Evolutionary conservation across 1,140 invertebrate genomes (phyloP).

Genomic region (Pararge aegeria): DNA sequence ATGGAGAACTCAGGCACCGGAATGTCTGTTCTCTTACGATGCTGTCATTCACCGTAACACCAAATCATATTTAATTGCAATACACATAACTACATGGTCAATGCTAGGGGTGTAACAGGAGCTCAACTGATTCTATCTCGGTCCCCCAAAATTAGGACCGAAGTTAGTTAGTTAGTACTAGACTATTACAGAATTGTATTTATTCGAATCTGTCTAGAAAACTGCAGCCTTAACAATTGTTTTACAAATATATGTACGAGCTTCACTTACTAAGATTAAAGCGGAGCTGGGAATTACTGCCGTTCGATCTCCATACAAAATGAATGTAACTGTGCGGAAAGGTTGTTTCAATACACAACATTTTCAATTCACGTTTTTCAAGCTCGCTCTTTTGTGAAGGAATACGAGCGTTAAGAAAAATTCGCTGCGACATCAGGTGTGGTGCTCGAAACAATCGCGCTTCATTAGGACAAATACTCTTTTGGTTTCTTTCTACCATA

Average conservation of each 20-base stretch:
- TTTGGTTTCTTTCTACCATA: constrained; percentile 16
- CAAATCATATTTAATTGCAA: too few relatives aligned
- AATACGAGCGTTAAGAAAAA: constrained; percentile 35
- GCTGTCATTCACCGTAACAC: too few relatives aligned
- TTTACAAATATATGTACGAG: neutral
- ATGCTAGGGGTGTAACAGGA: too few relatives aligned
- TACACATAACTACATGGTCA: too few relatives aligned
- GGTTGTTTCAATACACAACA: constrained; percentile 22
- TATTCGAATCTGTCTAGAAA: too few relatives aligned
- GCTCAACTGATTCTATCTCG: too few relatives aligned
- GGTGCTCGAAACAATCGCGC: constrained; percentile 53
- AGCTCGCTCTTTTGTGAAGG: constrained; percentile 27
- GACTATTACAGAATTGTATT: too few relatives aligned
- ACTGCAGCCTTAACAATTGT: neutral
- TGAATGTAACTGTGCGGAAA: constrained; percentile 1
- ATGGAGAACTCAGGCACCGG: too few relatives aligned
- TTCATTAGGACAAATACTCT: constrained; percentile 56
- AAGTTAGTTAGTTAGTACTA: too few relatives aligned
- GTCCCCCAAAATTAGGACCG: too few relatives aligned
- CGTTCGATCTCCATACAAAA: constrained; percentile 6
- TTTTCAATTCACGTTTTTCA: constrained; percentile 20
- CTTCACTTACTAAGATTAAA: constrained; percentile 8
- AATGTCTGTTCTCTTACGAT: too few relatives aligned
- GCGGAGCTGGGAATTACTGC: neutral
- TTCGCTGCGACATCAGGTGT: constrained; percentile 52